A percentile compares a stretch with the other conserved stretches of the same genome.
These are phyloP conservation scores for Amphipoea oculea DNA, from an alignment of 2,888 invertebrate genomes.

Conservation along the genomic window DNA sequence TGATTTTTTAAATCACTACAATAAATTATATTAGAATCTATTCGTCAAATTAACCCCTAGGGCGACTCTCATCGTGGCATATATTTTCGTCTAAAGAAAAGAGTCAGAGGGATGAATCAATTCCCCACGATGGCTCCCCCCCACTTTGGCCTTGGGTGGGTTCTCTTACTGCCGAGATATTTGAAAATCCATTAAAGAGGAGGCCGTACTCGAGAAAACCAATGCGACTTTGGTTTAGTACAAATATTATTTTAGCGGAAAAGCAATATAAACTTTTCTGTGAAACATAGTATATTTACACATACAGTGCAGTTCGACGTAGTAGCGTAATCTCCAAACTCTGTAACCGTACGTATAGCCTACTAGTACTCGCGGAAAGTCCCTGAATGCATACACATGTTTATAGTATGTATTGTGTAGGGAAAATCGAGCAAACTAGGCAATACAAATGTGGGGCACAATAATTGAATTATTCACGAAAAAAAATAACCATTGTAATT, in stretches of 20 bases:
- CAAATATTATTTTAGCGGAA: conserved; percentile 20
- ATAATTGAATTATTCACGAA: not conserved
- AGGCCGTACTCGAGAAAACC: conserved; percentile 23
- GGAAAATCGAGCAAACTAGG: conserved; percentile 37
- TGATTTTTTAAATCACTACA: not conserved
- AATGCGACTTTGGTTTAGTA: conserved; percentile 9
- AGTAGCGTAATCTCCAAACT: conserved; percentile 51
- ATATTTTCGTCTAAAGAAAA: conserved; percentile 25
- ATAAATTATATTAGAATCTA: conserved; percentile 12
- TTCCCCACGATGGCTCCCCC: conserved; percentile 38
- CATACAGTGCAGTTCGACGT: conserved; percentile 45
- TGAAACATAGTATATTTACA: conserved; percentile 23
- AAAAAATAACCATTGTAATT: not conserved
- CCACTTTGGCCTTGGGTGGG: conserved; percentile 36
- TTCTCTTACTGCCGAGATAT: conserved; percentile 37
- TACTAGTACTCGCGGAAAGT: conserved; percentile 41
- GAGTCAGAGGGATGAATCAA: conserved; percentile 30
- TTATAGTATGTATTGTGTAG: conserved; percentile 12
- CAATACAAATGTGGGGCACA: not conserved
- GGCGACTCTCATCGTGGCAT: conserved; percentile 8
- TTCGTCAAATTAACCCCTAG: conserved; percentile 11
- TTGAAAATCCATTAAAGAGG: conserved; percentile 49
- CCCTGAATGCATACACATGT: conserved; percentile 39
- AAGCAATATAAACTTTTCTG: conserved; percentile 15
- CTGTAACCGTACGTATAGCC: conserved; percentile 13